phyloP scores from a whole-genome alignment of 1,140 invertebrate genomes.

The Psix sp. region DNA sequence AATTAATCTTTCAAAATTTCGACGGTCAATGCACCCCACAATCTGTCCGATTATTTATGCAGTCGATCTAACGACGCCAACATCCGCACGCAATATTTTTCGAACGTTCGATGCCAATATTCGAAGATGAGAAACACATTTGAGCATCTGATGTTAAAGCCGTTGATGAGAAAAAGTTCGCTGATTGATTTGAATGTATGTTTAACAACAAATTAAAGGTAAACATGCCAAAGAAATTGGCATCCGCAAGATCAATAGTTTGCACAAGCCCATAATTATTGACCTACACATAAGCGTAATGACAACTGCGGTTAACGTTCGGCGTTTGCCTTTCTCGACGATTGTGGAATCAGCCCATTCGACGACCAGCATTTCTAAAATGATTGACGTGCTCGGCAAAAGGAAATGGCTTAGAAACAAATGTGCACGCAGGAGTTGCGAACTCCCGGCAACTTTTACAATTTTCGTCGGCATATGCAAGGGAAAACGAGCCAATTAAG shows the following conservation, averaged over 20 bases:
- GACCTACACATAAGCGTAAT: constrained; percentile 19
- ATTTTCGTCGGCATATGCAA: no score
- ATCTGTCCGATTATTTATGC: constrained; percentile 20
- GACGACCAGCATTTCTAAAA: constrained; percentile 13
- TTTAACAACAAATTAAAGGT: constrained; percentile 27
- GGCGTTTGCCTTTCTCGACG: constrained; percentile 15
- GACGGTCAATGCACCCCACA: constrained; percentile 9
- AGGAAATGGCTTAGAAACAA: constrained; percentile 16
- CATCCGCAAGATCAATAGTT: constrained; percentile 20
- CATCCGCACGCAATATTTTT: neutral
- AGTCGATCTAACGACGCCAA: constrained; percentile 10
- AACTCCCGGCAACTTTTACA: no score
- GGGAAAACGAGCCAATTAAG: no score
- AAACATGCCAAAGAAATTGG: constrained; percentile 25
- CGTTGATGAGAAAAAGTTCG: neutral
- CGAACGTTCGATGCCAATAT: no score
- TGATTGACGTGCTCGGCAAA: constrained; percentile 27
- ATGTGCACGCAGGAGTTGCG: no score
- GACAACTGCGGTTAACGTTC: constrained; percentile 20
- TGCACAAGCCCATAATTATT: constrained; percentile 24
- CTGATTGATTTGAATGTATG: constrained; percentile 5
- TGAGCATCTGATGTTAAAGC: no score
- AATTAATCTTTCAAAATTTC: constrained; percentile 46
- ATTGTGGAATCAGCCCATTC: constrained; percentile 6
- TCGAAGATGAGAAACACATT: no score